Evolutionary conservation across 1,140 invertebrate genomes (phyloP).

Genomic region (Danaus plexippus): DNA sequence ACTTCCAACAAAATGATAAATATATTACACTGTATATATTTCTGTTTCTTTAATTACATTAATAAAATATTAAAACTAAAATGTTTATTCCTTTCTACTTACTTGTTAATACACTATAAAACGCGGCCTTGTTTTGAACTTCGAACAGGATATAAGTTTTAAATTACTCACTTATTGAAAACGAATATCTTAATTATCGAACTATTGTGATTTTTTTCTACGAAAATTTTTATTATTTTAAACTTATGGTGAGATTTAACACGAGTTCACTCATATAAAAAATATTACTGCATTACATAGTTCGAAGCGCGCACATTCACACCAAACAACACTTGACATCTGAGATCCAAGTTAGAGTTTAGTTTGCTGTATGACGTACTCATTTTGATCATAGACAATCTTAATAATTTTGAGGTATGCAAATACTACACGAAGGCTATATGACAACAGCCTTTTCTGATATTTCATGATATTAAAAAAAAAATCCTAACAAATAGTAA

Average conservation of each 20-base stretch:
- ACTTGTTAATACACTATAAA: slow-evolving; percentile 21
- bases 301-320: slow-evolving; percentile 22
- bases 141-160: slow-evolving; percentile 25
- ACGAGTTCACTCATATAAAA: slow-evolving; percentile 12
- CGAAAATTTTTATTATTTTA: slow-evolving; percentile 11
- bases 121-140: slow-evolving; percentile 29
- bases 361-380: too few relatives aligned
- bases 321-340: slow-evolving; percentile 17
- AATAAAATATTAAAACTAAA: too few relatives aligned
- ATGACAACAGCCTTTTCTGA: too few relatives aligned
- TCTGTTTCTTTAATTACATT: too few relatives aligned
- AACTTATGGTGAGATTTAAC: not conserved
- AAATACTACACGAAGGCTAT: too few relatives aligned
- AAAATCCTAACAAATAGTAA: too few relatives aligned
- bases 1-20: too few relatives aligned
- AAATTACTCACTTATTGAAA: slow-evolving; percentile 1
- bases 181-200: too few relatives aligned
- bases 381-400: too few relatives aligned
- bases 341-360: not conserved
- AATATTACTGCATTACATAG: slow-evolving; percentile 6
- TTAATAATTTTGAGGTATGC: too few relatives aligned
- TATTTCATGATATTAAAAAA: too few relatives aligned
- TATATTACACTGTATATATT: too few relatives aligned
- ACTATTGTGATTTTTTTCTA: not conserved
- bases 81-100: slow-evolving; percentile 10